These are phyloP conservation scores for Channallabes apus DNA, from an alignment of 2,797 vertebrate genomes.

Conservation along the genomic window DNA sequence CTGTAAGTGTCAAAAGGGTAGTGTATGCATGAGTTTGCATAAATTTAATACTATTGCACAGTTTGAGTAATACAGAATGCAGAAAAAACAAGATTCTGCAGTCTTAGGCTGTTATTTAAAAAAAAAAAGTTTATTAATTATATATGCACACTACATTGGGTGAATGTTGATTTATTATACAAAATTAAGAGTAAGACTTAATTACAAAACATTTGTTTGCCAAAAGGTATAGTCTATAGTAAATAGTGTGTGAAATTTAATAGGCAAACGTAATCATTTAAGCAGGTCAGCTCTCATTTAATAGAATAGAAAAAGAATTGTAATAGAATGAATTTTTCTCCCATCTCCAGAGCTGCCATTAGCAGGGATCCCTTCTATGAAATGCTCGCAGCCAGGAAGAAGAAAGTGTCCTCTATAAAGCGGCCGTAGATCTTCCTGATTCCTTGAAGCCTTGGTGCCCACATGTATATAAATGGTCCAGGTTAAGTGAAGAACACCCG, in stretches of 20 bases:
- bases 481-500: constrained; percentile 6
- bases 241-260: background rate
- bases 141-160: background rate
- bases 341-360: constrained; percentile 85
- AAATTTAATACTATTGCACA: background rate
- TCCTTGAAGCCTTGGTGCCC: constrained; percentile 2
- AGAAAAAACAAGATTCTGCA: background rate
- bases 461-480: constrained; percentile 21
- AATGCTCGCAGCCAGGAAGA: constrained; percentile 95
- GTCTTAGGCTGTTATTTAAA: background rate
- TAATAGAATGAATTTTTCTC: constrained; percentile 25
- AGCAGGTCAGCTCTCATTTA: background rate
- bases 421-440: constrained; percentile 71
- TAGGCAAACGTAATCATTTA: background rate
- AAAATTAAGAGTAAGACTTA: background rate
- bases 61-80: background rate
- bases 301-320: background rate
- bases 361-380: constrained; percentile 79
- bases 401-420: constrained; percentile 93
- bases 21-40: background rate
- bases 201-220: background rate
- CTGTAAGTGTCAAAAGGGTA: background rate
- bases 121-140: background rate
- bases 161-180: background rate
- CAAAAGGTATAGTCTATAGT: background rate